phyloP scores from a whole-genome alignment of 2,888 invertebrate species.

The Heliconius ethilla region DNA sequence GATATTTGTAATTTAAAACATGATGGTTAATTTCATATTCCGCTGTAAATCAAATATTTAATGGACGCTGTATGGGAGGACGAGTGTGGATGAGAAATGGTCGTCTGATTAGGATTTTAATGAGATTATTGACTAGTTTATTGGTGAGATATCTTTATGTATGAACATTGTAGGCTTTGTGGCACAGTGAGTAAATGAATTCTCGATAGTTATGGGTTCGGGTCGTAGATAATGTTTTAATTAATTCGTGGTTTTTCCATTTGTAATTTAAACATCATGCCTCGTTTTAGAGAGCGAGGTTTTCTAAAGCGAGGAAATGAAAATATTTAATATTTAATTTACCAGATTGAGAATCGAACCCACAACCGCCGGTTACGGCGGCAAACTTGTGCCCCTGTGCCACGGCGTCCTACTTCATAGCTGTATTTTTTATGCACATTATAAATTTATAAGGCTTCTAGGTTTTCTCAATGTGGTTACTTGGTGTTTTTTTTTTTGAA shows the following conservation, averaged over 20 bases:
- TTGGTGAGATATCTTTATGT: slow-evolving; percentile 3
- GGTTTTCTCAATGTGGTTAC: not conserved
- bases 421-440: not conserved
- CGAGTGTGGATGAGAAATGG: slow-evolving; percentile 42
- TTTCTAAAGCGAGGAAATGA: not conserved
- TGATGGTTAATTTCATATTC: slow-evolving; percentile 63
- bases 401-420: not conserved
- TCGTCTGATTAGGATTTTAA: slow-evolving; percentile 43
- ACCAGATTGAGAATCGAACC: not conserved
- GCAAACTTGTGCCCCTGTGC: no score
- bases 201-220: not conserved
- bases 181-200: no score
- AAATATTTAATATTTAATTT: not conserved
- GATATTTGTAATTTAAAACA: slow-evolving; percentile 68
- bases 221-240: not conserved
- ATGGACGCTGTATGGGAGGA: slow-evolving; percentile 52
- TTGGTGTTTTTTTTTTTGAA: not conserved
- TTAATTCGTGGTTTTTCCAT: no score
- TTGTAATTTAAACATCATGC: no score
- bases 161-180: not conserved
- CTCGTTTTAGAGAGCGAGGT: not conserved
- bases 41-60: slow-evolving; percentile 60
- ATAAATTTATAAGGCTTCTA: not conserved
- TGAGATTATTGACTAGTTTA: slow-evolving; percentile 33
- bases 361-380: not conserved